phyloP scores from a whole-genome alignment of 2,888 invertebrate species.

The Polymixis lichenea region DNA sequence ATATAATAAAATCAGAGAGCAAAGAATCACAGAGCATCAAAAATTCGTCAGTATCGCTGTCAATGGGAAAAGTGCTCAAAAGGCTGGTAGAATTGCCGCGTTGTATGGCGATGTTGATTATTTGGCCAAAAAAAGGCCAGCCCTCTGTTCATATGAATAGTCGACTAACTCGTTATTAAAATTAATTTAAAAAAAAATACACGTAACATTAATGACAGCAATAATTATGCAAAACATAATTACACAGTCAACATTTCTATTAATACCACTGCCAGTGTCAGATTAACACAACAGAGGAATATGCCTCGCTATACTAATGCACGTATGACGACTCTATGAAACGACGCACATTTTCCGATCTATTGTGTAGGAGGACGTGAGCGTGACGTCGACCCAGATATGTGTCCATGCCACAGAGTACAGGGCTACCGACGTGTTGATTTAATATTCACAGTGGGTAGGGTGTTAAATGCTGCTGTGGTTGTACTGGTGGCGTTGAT shows the following conservation, averaged over 20 bases:
- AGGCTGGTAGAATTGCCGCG: too few species aligned
- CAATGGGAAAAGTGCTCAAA: too few species aligned
- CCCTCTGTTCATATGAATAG: too few species aligned
- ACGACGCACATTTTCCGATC: constrained; percentile 69
- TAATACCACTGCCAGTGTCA: constrained; percentile 11
- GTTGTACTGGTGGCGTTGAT: constrained; percentile 18
- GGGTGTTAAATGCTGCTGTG: constrained; percentile 28
- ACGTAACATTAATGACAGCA: not conserved
- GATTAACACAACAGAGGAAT: constrained; percentile 32
- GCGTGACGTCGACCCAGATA: constrained; percentile 66
- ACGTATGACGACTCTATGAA: constrained; percentile 56
- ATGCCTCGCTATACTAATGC: constrained; percentile 54
- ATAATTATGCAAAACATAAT: constrained; percentile 19
- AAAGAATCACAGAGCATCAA: too few species aligned
- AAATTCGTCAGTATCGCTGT: too few species aligned
- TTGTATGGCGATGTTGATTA: too few species aligned
- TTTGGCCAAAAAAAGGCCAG: too few species aligned
- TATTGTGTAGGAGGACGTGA: constrained; percentile 63
- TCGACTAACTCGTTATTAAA: too few species aligned
- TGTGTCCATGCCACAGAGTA: constrained; percentile 52
- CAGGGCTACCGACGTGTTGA: constrained; percentile 53
- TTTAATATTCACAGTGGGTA: constrained; percentile 43
- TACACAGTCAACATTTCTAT: constrained; percentile 8
- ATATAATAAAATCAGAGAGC: too few species aligned
- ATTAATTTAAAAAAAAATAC: too few species aligned